Evolutionary conservation across 2,888 invertebrate species (phyloP).

Genomic region (Phyllotreta cruciferae): DNA sequence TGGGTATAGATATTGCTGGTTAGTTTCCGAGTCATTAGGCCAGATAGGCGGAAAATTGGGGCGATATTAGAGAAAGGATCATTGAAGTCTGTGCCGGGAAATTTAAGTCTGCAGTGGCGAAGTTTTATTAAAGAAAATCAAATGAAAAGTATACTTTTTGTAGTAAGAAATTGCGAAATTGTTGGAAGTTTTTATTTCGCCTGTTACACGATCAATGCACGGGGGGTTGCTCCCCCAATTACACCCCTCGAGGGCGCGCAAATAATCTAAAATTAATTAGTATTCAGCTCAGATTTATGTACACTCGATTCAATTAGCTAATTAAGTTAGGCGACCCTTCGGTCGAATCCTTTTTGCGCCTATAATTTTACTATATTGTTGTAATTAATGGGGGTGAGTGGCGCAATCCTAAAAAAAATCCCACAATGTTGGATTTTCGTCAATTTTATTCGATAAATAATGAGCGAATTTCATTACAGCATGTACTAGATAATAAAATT

Average conservation of each 20-base stretch:
- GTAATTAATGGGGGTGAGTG: too few species aligned
- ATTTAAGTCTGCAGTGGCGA: not conserved
- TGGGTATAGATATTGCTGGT: slow-evolving; percentile 38
- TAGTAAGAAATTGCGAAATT: not conserved
- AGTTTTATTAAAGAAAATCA: slow-evolving; percentile 27
- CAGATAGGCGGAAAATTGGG: slow-evolving; percentile 43
- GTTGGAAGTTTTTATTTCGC: too few species aligned
- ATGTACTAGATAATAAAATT: too few species aligned
- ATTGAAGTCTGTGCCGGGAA: slow-evolving; percentile 22
- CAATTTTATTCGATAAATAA: too few species aligned
- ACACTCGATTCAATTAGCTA: slow-evolving; percentile 38
- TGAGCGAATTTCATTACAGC: too few species aligned
- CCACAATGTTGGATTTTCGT: too few species aligned
- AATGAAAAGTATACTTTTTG: slow-evolving; percentile 12
- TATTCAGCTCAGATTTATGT: slow-evolving; percentile 38
- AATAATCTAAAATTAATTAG: slow-evolving; percentile 37
- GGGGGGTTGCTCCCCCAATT: too few species aligned
- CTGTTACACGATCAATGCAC: too few species aligned
- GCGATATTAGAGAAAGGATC: slow-evolving; percentile 33
- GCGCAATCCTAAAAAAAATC: too few species aligned
- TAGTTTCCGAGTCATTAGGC: slow-evolving; percentile 42
- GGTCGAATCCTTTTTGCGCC: slow-evolving; percentile 23
- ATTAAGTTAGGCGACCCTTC: slow-evolving; percentile 37
- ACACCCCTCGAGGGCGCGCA: too few species aligned
- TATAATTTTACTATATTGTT: slow-evolving; percentile 21